Conservation (phyloP, 1,140 invertebrate genomes). For the Zaprionus gabonicus region DNA sequence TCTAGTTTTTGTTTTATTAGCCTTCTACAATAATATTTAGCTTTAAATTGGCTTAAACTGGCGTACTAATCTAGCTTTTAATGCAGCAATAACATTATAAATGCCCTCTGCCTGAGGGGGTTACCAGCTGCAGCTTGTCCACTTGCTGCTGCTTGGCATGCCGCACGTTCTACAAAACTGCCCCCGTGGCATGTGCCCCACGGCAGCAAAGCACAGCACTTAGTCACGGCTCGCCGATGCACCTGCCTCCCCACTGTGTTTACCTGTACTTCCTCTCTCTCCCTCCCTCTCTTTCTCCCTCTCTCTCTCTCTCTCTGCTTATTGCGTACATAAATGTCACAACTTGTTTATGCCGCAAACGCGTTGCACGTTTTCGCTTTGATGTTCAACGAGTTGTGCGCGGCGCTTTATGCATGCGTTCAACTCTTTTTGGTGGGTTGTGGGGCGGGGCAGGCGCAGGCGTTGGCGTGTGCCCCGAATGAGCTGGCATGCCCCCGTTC, state of each 20-base stretch:
- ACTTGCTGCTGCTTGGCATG: neutral
- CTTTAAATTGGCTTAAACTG: too few relatives aligned
- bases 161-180: neutral
- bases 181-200: neutral
- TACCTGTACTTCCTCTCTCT: neutral
- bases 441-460: neutral
- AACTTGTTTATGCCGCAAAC: constrained; percentile 37
- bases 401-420: constrained; percentile 27
- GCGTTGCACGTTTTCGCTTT: constrained; percentile 48
- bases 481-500: constrained; percentile 1
- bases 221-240: neutral
- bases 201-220: neutral
- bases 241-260: neutral
- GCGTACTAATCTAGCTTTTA: too few relatives aligned
- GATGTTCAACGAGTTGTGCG: constrained; percentile 69
- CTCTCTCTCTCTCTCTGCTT: neutral
- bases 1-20: neutral
- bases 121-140: neutral
- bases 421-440: constrained; percentile 28
- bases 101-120: too few relatives aligned
- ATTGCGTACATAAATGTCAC: constrained; percentile 35
- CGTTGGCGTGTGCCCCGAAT: constrained; percentile 52
- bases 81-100: too few relatives aligned
- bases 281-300: neutral
- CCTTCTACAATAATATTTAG: neutral